Evolutionary conservation across 2,113 vertebrate species (phyloP).

Genomic region (Oreochromis niloticus): DNA sequence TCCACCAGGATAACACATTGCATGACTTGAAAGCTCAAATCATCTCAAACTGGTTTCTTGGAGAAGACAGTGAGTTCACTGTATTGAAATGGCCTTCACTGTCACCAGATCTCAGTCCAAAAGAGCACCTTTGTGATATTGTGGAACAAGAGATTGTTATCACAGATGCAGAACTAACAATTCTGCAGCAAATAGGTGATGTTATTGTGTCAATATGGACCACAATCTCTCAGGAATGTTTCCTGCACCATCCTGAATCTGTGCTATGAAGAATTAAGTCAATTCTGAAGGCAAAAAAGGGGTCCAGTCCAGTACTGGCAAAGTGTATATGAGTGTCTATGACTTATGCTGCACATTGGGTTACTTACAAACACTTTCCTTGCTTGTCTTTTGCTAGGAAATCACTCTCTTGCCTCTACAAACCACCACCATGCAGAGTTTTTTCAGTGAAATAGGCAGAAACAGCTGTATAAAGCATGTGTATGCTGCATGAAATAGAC

Average conservation of each 20-base stretch:
- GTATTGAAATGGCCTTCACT: neutral
- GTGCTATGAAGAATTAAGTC: neutral
- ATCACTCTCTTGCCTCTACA: neutral
- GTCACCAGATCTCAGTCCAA: neutral
- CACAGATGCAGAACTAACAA: neutral
- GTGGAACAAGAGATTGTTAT: neutral
- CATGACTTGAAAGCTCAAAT: neutral
- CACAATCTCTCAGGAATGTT: neutral
- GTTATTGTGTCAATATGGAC: neutral
- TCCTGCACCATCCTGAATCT: neutral
- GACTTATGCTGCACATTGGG: neutral
- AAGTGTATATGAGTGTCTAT: neutral
- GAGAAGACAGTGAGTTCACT: neutral
- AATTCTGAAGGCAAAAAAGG: neutral
- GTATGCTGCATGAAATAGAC: neutral
- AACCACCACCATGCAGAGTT: neutral
- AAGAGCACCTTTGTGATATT: neutral
- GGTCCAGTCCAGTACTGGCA: neutral
- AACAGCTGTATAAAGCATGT: neutral
- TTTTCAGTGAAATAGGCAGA: neutral
- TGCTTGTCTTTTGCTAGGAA: neutral
- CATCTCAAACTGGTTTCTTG: neutral
- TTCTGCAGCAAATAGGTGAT: neutral
- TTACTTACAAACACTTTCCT: neutral
- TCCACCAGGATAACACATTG: neutral